A percentile compares a stretch with the other conserved stretches of the same genome.
Evolutionary conservation across 2,888 invertebrate genomes (phyloP).

Genomic region (Danaus chrysippus): DNA sequence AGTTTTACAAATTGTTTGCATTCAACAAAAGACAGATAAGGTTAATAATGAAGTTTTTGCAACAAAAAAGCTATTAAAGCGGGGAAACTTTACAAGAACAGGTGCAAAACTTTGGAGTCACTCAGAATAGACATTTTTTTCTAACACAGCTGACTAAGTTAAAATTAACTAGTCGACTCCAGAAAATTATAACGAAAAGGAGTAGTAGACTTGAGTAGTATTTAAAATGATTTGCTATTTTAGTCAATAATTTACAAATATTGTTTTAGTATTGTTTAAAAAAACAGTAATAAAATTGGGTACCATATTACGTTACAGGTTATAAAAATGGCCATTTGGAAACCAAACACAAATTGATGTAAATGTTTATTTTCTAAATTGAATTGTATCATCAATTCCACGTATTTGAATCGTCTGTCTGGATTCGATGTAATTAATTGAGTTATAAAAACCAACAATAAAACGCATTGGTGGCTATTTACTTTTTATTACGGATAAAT

Average conservation of each 20-base stretch:
- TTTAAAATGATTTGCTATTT: too few relatives aligned
- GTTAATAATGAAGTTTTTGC: too few relatives aligned
- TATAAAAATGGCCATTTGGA: constrained; percentile 18
- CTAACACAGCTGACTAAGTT: too few relatives aligned
- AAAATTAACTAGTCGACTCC: too few relatives aligned
- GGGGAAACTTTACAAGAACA: not conserved
- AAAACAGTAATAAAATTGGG: constrained; percentile 12
- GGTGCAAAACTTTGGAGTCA: too few relatives aligned
- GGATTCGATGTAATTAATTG: constrained; percentile 10
- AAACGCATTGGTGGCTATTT: not conserved
- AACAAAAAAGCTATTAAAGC: constrained; percentile 7
- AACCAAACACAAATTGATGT: constrained; percentile 24
- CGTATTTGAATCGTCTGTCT: constrained; percentile 10
- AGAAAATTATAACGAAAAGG: too few relatives aligned
- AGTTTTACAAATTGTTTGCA: too few relatives aligned
- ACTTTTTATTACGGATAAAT: not conserved
- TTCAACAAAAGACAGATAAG: too few relatives aligned
- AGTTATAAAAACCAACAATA: constrained; percentile 1
- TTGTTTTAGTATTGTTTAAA: not conserved
- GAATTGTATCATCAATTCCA: constrained; percentile 19
- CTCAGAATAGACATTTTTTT: too few relatives aligned
- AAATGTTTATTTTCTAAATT: constrained; percentile 27
- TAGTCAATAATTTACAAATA: too few relatives aligned
- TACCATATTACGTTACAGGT: constrained; percentile 13
- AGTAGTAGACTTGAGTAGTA: too few relatives aligned